These are phyloP conservation scores for Lasaia peninsularis DNA, from an alignment of 1,140 invertebrate species.

Conservation along the genomic window DNA sequence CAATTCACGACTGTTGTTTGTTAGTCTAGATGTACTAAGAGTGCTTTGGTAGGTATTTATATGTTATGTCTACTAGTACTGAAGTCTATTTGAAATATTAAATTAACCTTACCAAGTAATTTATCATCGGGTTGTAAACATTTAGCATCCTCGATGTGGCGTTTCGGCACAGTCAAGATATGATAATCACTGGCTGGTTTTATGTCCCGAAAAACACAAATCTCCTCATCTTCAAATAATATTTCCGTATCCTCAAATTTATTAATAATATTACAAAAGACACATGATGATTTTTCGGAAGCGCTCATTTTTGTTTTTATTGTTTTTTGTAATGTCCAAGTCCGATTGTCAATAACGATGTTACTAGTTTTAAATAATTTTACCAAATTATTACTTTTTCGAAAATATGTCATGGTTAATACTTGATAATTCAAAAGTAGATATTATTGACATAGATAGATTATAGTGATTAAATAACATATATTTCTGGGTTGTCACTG, in stretches of 20 bases:
- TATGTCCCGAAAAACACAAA: conserved; percentile 90
- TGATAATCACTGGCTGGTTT: conserved; percentile 89
- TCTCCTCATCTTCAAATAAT: conserved; percentile 84
- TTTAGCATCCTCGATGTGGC: conserved; percentile 87
- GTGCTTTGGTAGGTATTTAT: too few species aligned
- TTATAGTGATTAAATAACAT: too few species aligned
- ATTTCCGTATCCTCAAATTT: conserved; percentile 78
- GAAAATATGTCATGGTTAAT: too few species aligned
- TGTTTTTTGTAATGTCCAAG: background rate
- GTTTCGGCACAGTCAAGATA: conserved; percentile 87
- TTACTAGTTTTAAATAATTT: conserved; percentile 8
- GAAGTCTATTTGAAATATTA: too few species aligned
- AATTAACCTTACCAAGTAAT: conserved; percentile 83
- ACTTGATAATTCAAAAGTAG: too few species aligned
- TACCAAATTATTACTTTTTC: background rate
- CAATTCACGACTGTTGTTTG: too few species aligned
- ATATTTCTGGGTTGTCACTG: too few species aligned
- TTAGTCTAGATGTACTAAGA: too few species aligned
- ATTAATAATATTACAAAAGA: conserved; percentile 85
- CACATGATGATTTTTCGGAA: conserved; percentile 68
- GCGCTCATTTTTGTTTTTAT: background rate
- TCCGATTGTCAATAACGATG: background rate
- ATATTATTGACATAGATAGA: too few species aligned
- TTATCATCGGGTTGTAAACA: conserved; percentile 81
- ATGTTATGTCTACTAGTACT: too few species aligned